phyloP scores from a whole-genome alignment of 2,797 vertebrate species.

The Halcyon badia region DNA sequence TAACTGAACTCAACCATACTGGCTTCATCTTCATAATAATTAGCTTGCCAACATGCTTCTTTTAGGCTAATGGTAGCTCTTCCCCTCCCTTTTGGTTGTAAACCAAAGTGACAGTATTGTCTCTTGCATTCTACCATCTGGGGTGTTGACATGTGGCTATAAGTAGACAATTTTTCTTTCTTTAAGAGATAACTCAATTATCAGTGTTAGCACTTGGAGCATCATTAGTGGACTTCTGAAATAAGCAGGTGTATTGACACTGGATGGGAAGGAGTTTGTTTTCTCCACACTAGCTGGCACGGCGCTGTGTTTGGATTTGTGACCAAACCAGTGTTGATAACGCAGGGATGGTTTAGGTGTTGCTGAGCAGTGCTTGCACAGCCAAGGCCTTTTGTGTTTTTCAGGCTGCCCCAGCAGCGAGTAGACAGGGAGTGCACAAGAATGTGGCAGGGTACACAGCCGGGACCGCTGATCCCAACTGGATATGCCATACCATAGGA shows the following conservation, averaged over 20 bases:
- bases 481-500: neutral
- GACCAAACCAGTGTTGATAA: neutral
- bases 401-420: neutral
- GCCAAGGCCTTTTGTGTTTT: neutral
- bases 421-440: fast-evolving
- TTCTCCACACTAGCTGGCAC: neutral
- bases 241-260: neutral
- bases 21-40: neutral
- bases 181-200: neutral
- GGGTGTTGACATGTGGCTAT: neutral
- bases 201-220: neutral
- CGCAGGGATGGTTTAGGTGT: neutral
- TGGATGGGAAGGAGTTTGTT: neutral
- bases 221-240: neutral
- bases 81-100: neutral
- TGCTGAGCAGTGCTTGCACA: neutral
- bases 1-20: neutral
- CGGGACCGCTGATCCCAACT: neutral
- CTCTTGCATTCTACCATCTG: neutral
- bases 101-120: neutral
- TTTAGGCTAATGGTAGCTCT: neutral
- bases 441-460: neutral
- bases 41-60: neutral
- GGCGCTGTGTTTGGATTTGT: neutral
- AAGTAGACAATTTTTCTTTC: neutral